Percentiles rank a stretch among this genome's conserved stretches.
phyloP scores from a whole-genome alignment of 35 echinoderm and acorn worm species.

The Acanthaster planci region DNA sequence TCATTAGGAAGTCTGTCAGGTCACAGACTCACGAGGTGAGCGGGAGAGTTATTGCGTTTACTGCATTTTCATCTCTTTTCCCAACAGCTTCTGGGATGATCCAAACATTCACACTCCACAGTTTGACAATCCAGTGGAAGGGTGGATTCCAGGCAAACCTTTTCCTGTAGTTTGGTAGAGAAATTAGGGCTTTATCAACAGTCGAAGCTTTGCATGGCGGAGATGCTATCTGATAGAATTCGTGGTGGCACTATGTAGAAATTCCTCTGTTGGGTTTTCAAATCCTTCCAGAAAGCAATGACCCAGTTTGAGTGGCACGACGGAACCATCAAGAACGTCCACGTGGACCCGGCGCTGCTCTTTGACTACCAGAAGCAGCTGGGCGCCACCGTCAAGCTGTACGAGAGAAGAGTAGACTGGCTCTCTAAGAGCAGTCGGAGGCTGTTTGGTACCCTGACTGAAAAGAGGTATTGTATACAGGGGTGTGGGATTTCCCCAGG shows the following conservation, averaged over 20 bases:
- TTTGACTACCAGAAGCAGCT: slow-evolving; percentile 98
- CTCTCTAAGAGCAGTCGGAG: slow-evolving; percentile 89
- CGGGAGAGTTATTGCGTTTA: neutral
- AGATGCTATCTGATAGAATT: too few relatives aligned
- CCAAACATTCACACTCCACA: too few relatives aligned
- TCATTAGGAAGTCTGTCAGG: slow-evolving; percentile 91
- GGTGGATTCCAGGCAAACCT: too few relatives aligned
- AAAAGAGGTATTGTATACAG: slow-evolving; percentile 66
- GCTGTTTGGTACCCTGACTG: slow-evolving; percentile 90
- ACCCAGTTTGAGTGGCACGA: slow-evolving; percentile 99
- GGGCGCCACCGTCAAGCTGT: slow-evolving; percentile 89
- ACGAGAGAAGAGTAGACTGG: slow-evolving; percentile 92
- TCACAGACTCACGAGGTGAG: slow-evolving; percentile 97
- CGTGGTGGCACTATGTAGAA: too few relatives aligned
- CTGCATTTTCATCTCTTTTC: too few relatives aligned
- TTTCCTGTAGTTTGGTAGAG: too few relatives aligned
- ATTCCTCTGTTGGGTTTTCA: too few relatives aligned
- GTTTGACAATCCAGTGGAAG: too few relatives aligned
- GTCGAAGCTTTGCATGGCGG: too few relatives aligned
- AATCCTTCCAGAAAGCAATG: slow-evolving; percentile 91
- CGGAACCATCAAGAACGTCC: slow-evolving; percentile 93
- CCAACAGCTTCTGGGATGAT: too few relatives aligned
- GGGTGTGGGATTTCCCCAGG: too few relatives aligned
- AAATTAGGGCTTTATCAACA: too few relatives aligned
- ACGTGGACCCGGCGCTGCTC: slow-evolving; percentile 88